These are phyloP conservation scores for Sarcophaga variegata DNA, from an alignment of 2,888 invertebrate genomes.

Conservation along the genomic window DNA sequence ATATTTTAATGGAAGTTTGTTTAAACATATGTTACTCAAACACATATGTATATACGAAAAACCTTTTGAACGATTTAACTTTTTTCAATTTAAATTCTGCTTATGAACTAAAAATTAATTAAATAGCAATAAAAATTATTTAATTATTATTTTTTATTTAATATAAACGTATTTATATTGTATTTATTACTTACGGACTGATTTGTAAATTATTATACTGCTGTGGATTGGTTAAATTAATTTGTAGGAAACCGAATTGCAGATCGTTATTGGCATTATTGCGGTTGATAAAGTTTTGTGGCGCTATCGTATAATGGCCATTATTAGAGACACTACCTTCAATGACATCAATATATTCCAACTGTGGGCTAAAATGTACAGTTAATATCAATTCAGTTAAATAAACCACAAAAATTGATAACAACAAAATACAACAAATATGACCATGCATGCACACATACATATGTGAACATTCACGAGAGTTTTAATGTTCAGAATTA, in stretches of 20 bases:
- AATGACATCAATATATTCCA: slow-evolving; percentile 90
- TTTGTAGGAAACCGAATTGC: slow-evolving; percentile 93
- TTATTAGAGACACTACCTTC: slow-evolving; percentile 86
- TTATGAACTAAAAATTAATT: too few species aligned
- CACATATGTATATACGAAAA: too few species aligned
- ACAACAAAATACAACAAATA: not conserved
- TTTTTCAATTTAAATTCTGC: too few species aligned
- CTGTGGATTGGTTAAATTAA: slow-evolving; percentile 91
- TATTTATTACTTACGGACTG: slow-evolving; percentile 87
- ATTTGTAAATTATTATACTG: slow-evolving; percentile 85
- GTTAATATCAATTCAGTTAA: slow-evolving; percentile 35
- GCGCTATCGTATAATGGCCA: slow-evolving; percentile 88
- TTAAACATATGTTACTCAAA: too few species aligned
- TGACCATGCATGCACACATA: not conserved
- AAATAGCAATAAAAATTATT: too few species aligned
- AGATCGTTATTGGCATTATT: slow-evolving; percentile 89
- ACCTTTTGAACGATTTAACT: too few species aligned
- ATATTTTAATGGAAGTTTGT: too few species aligned
- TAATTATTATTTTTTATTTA: too few species aligned
- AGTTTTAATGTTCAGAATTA: slow-evolving; percentile 68
- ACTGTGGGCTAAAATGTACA: slow-evolving; percentile 84
- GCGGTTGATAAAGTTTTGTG: slow-evolving; percentile 87
- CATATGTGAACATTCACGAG: not conserved
- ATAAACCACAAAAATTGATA: slow-evolving; percentile 17
- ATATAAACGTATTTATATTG: not conserved